Evolutionary conservation across 2,113 vertebrate genomes (phyloP).

Genomic region (Lepus europaeus): DNA sequence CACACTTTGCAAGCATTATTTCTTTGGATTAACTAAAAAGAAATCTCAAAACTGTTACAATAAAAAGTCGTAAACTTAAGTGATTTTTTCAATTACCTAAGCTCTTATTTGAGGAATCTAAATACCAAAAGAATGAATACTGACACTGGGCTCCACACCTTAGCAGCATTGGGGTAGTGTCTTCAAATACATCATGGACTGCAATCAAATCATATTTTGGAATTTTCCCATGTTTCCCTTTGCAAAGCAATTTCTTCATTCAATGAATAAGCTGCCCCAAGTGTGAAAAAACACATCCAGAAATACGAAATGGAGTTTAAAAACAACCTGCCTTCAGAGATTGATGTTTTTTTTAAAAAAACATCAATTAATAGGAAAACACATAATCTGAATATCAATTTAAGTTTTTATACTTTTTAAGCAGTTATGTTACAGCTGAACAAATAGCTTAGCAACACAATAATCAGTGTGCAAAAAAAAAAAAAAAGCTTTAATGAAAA

Average conservation of each 20-base stretch:
- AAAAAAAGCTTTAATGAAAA: not conserved
- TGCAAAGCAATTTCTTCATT: not conserved
- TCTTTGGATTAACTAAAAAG: conserved; percentile 83
- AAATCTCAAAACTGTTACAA: conserved; percentile 65
- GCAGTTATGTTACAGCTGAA: not conserved
- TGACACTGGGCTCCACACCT: not conserved
- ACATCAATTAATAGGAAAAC: conserved; percentile 40
- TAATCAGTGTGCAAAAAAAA: conserved; percentile 4
- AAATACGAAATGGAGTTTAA: not conserved
- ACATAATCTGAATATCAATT: not conserved
- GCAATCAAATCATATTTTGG: not conserved
- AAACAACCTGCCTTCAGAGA: conserved; percentile 22
- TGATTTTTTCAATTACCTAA: conserved; percentile 40
- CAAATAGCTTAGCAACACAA: conserved; percentile 1
- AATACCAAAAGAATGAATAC: conserved; percentile 47
- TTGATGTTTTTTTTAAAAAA: conserved; percentile 23
- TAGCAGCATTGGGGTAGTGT: not conserved
- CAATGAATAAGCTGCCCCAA: not conserved
- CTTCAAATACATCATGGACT: not conserved
- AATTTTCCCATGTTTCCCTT: not conserved
- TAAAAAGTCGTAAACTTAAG: not conserved
- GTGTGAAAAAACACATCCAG: not conserved
- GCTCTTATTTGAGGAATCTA: conserved; percentile 4
- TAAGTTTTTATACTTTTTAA: conserved; percentile 50
- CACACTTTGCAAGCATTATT: conserved; percentile 81